Percentiles rank a stretch among this genome's conserved stretches.
Conservation (phyloP, 2,113 vertebrate species). For the Myiopsitta monachus region DNA sequence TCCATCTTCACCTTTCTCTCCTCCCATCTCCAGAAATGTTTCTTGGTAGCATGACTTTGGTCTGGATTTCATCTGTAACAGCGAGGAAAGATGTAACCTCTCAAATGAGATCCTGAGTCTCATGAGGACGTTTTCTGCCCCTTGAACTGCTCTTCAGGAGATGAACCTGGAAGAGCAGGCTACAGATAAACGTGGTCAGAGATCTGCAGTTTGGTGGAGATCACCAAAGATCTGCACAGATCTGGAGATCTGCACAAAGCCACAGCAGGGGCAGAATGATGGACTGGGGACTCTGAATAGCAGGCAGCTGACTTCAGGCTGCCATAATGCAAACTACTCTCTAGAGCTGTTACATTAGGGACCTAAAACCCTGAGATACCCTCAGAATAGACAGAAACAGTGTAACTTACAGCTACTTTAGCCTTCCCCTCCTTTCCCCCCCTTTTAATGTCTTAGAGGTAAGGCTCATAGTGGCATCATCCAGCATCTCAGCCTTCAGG, state of each 20-base stretch:
- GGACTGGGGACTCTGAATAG: not conserved
- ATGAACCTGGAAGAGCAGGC: not conserved
- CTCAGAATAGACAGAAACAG: not conserved
- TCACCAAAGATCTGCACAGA: too few relatives aligned
- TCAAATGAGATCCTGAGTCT: not conserved
- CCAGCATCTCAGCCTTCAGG: not conserved
- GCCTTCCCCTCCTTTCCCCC: not conserved
- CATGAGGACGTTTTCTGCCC: not conserved
- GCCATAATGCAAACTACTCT: not conserved
- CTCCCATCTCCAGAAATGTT: fast-evolving
- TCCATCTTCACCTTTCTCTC: not conserved
- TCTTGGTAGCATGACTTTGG: not conserved
- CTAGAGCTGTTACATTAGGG: not conserved
- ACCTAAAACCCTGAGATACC: not conserved
- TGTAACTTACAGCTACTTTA: not conserved
- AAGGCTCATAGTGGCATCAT: not conserved
- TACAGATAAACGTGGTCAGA: not conserved
- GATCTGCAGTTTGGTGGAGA: not conserved
- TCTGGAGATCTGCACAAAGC: too few relatives aligned
- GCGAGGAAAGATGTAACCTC: not conserved
- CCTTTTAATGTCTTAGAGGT: not conserved
- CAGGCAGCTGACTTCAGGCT: not conserved
- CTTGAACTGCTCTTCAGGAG: not conserved
- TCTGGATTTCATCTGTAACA: not conserved
- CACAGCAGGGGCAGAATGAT: fast-evolving